Percentiles rank a stretch among this genome's conserved stretches.
These are phyloP conservation scores for Apis florea DNA, from an alignment of 1,140 invertebrate genomes.

Conservation along the genomic window DNA sequence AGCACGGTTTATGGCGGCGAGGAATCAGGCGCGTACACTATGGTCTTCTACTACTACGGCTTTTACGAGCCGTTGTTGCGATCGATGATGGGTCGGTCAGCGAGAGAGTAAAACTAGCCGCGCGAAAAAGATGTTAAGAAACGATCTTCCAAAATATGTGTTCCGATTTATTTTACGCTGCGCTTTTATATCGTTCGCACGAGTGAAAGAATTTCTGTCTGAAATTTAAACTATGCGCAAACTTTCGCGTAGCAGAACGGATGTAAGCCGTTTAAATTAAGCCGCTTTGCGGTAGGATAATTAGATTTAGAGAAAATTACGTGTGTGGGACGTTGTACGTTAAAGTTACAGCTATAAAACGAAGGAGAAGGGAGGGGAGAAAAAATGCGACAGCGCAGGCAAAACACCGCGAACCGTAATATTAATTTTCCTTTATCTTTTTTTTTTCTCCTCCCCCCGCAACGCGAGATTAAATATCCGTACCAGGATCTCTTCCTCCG, in stretches of 20 bases:
- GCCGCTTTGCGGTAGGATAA: not conserved
- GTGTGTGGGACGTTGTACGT: no score
- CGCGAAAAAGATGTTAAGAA: no score
- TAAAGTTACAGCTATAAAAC: not conserved
- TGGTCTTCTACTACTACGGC: not conserved
- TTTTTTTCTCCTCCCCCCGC: no score
- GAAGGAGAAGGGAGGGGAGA: no score
- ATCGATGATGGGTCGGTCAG: constrained; percentile 11
- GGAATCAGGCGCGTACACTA: constrained; percentile 33
- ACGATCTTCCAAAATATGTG: no score
- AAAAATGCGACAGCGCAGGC: not conserved
- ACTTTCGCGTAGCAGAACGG: not conserved
- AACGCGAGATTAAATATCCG: not conserved
- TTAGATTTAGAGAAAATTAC: not conserved
- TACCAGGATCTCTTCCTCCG: not conserved
- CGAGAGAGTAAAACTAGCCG: no score
- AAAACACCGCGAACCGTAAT: not conserved
- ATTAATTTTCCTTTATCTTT: not conserved
- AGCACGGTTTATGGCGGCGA: constrained; percentile 42
- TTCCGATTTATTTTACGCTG: no score
- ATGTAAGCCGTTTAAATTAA: constrained; percentile 14
- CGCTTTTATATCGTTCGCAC: no score
- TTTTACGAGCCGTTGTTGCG: constrained; percentile 46
- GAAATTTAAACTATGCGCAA: not conserved
- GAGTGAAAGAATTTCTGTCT: no score